Base-by-base conservation (phyloP, 2,888 invertebrate genomes). In the Athetis lepigone region DNA sequence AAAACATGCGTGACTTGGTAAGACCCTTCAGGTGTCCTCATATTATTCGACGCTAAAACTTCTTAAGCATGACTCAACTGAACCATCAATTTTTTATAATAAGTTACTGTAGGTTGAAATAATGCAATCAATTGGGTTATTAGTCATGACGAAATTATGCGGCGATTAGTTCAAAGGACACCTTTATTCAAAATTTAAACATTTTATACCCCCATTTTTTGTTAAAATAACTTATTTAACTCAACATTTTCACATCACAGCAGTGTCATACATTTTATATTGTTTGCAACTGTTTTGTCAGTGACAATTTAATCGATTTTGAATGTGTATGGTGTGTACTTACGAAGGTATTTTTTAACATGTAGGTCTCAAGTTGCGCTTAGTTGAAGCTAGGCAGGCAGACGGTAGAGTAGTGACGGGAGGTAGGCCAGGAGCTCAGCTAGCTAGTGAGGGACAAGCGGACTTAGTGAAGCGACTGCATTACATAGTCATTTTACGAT, bases 381-480 rank as follows among this genome's bases (percentile, higher is more conserved):
- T 91, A 92, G 90, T 91, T 88, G 91, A 92, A 90, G 92, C 93
- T 94, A 94, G 94, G 94, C 94, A 95, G 94, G 94, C 92, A 91
- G 91, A 88, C 84, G 84, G 79, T 92, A 90, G 87, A 87, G 85
- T 92, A 91, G 86, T 82, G 87, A 89, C 82, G 87, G 87, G 84
- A 90, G 89, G 88, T 92, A 93, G 92, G 92, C 89, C 88, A 85
- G 85, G 86, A 85, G 85, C 43, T 80, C 90, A 88, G 81, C 92
- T 92, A 92, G 90, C 88, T 92, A 93, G 90, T 91, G 90, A 92
- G 91, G 90, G 87, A 88, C 92, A 88, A 91, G 91, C 84, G 90
- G 92, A 92, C 86, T 82, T 89, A 89, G 88, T 85, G 87, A 90
- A 88, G 90, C 89, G 83, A 88, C 89, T 87, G 63, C 71, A 77